Conservation (phyloP, 2,113 vertebrate species). For the Ailurus styani region DNA sequence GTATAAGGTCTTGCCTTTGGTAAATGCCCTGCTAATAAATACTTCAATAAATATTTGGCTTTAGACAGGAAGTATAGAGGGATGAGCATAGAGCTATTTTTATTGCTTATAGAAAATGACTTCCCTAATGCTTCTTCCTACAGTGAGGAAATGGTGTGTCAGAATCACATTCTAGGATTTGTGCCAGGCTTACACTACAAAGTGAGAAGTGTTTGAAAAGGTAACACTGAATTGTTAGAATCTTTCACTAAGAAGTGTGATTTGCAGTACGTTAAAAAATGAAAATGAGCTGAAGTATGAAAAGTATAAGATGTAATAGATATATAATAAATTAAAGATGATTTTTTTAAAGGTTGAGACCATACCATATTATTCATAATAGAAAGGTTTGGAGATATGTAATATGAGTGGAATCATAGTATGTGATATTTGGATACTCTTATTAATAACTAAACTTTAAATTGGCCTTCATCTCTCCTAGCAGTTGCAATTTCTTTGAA, state of each 20-base stretch:
- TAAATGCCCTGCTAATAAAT: not conserved
- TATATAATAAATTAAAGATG: not conserved
- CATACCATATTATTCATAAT: not conserved
- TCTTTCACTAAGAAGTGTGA: slow-evolving; percentile 38
- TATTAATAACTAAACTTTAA: not conserved
- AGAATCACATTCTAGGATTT: slow-evolving; percentile 6
- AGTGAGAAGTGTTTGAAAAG: slow-evolving; percentile 9
- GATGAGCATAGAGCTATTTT: not conserved
- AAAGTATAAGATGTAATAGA: not conserved
- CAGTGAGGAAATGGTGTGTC: not conserved
- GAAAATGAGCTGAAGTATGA: slow-evolving; percentile 4
- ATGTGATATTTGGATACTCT: not conserved
- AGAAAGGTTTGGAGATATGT: not conserved
- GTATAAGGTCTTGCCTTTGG: not conserved
- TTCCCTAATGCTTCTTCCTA: not conserved
- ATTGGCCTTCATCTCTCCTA: not conserved
- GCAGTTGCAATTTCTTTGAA: not conserved
- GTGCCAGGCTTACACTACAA: not conserved
- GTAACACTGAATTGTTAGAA: not conserved
- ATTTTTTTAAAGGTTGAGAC: not conserved
- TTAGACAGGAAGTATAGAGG: not conserved
- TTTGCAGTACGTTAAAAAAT: not conserved
- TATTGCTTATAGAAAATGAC: not conserved
- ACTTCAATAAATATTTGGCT: not conserved
- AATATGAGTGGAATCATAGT: not conserved